A percentile compares a stretch with the other conserved stretches of the same genome.
These are phyloP conservation scores for Cataglyphis rosenhaueri DNA, from an alignment of 2,888 invertebrate genomes.

Conservation along the genomic window DNA sequence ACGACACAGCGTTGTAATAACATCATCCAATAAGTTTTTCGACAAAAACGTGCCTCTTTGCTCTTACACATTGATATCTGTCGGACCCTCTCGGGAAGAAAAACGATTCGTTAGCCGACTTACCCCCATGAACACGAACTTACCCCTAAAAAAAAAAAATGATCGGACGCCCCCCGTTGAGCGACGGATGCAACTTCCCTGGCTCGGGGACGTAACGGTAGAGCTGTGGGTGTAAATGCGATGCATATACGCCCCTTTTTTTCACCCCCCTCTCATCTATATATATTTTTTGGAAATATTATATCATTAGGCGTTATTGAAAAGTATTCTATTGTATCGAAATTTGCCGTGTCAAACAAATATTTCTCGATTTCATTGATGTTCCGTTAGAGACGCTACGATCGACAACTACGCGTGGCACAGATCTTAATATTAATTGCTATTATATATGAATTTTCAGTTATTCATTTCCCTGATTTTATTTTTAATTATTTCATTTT, in stretches of 20 bases:
- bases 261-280: slow-evolving; percentile 8
- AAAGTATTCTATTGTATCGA: slow-evolving; percentile 51
- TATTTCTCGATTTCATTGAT: not conserved
- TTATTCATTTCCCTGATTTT: not conserved
- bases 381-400: not conserved
- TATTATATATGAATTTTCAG: not conserved
- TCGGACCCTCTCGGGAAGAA: slow-evolving; percentile 64
- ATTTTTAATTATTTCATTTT: not conserved
- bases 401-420: not conserved
- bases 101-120: slow-evolving; percentile 75
- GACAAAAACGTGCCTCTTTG: slow-evolving; percentile 43
- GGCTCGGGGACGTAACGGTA: slow-evolving; percentile 47
- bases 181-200: slow-evolving; percentile 83
- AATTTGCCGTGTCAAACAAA: slow-evolving; percentile 26
- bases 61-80: slow-evolving; percentile 63
- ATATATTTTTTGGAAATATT: slow-evolving; percentile 58
- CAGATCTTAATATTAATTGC: not conserved
- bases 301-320: slow-evolving; percentile 61
- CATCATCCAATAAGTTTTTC: slow-evolving; percentile 34
- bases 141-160: slow-evolving; percentile 82
- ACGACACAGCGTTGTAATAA: slow-evolving; percentile 40
- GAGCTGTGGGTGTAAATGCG: slow-evolving; percentile 65
- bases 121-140: slow-evolving; percentile 72
- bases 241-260: slow-evolving; percentile 39
- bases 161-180: slow-evolving; percentile 81